These are phyloP conservation scores for Forbesichthys papilliferus DNA, from an alignment of 2,113 vertebrate species.

Conservation along the genomic window DNA sequence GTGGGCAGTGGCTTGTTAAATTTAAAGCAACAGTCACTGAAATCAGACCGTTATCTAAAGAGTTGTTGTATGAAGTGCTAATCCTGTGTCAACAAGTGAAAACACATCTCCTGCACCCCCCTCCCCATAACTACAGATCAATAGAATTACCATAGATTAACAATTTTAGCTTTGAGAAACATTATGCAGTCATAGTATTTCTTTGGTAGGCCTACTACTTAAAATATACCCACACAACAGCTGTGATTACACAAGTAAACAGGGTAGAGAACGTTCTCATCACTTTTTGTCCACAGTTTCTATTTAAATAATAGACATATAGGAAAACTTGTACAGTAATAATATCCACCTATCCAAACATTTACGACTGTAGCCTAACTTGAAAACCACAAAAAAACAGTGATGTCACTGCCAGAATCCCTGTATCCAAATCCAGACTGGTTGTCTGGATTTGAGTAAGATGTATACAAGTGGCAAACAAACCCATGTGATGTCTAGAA, in stretches of 20 bases:
- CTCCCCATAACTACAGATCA: too few species aligned
- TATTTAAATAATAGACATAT: neutral
- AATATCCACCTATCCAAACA: neutral
- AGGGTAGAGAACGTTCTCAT: neutral
- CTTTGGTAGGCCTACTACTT: neutral
- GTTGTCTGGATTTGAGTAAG: constrained; percentile 15
- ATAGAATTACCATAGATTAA: too few species aligned
- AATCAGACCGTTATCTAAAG: too few species aligned
- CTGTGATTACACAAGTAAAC: neutral
- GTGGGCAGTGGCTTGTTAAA: too few species aligned
- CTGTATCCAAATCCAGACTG: neutral
- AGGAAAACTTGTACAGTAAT: neutral
- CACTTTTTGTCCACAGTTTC: neutral
- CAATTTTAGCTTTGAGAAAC: too few species aligned
- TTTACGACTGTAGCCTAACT: neutral
- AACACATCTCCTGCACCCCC: too few species aligned
- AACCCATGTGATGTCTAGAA: too few species aligned
- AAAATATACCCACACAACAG: neutral
- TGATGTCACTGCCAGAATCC: too few species aligned
- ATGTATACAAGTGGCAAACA: constrained; percentile 18
- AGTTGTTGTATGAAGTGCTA: too few species aligned
- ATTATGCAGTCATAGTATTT: neutral
- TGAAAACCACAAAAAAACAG: too few species aligned
- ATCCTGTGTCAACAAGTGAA: too few species aligned
- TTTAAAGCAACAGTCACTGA: too few species aligned